Percentiles rank a stretch among this genome's conserved stretches.
Evolutionary conservation across 2,797 vertebrate genomes (phyloP).

Genomic region (Enoplosus armatus): DNA sequence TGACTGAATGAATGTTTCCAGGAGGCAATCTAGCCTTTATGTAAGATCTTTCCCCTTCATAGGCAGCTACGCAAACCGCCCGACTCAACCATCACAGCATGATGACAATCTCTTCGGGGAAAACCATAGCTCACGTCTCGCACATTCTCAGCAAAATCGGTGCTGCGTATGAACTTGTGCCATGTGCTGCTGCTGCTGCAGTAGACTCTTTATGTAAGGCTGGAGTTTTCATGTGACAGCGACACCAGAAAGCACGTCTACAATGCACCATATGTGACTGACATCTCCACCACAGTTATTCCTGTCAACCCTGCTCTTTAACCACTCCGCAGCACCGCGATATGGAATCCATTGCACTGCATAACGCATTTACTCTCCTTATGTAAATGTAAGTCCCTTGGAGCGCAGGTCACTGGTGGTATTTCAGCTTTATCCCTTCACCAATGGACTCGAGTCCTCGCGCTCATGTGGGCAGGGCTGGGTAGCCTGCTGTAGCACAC

Average conservation of each 20-base stretch:
- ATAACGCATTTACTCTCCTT: neutral
- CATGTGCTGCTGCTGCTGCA: slow-evolving; percentile 55
- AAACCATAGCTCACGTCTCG: neutral
- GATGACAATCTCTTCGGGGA: neutral
- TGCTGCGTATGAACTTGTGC: slow-evolving; percentile 40
- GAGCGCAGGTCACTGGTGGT: neutral
- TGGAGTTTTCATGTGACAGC: slow-evolving; percentile 49
- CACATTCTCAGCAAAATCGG: neutral
- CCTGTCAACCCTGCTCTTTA: neutral
- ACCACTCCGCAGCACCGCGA: neutral
- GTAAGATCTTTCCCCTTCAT: slow-evolving; percentile 8
- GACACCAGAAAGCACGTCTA: slow-evolving; percentile 19
- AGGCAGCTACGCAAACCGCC: neutral
- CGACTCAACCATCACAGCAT: neutral
- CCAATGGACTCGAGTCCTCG: neutral
- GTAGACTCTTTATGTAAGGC: slow-evolving; percentile 67
- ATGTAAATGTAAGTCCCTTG: neutral
- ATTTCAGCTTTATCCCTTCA: neutral
- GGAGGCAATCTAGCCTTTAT: neutral
- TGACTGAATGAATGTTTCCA: neutral
- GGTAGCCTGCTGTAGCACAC: slow-evolving; percentile 32
- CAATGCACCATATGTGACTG: slow-evolving; percentile 18
- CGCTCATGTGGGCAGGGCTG: slow-evolving; percentile 39
- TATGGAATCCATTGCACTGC: neutral
- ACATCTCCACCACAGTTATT: neutral